A percentile compares a stretch with the other conserved stretches of the same genome.
These are phyloP conservation scores for Phalanger gymnotis DNA, from an alignment of 2,797 vertebrate genomes.

Conservation along the genomic window DNA sequence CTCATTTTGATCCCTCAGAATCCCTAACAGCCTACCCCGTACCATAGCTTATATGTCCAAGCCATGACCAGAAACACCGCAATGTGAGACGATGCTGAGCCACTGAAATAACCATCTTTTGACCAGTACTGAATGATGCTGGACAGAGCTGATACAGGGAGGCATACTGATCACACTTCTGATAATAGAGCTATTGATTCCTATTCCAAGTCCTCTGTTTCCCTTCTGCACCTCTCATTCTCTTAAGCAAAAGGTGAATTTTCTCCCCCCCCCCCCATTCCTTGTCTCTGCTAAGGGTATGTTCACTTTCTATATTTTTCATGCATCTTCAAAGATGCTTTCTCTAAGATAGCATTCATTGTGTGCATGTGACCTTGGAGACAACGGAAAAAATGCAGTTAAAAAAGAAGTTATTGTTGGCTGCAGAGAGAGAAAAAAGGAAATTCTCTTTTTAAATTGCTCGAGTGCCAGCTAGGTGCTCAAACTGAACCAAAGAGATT, in stretches of 20 bases:
- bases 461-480: neutral
- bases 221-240: neutral
- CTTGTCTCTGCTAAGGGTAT: neutral
- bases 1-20: neutral
- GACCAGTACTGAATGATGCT: neutral
- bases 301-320: neutral
- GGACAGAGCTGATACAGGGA: neutral
- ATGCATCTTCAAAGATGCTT: neutral
- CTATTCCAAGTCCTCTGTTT: neutral
- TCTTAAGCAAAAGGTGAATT: neutral
- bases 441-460: neutral
- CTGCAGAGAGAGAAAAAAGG: neutral
- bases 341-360: neutral
- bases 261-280: neutral
- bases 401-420: neutral
- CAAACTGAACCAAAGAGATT: neutral
- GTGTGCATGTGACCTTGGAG: neutral
- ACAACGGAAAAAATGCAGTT: neutral
- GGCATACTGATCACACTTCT: neutral
- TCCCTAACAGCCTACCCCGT: neutral
- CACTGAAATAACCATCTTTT: neutral
- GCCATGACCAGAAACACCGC: neutral
- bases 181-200: neutral
- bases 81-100: neutral
- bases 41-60: neutral